Percentiles rank a stretch among this genome's conserved stretches.
These are phyloP conservation scores for Plestiodon gilberti DNA, from an alignment of 2,113 vertebrate species.

Conservation along the genomic window DNA sequence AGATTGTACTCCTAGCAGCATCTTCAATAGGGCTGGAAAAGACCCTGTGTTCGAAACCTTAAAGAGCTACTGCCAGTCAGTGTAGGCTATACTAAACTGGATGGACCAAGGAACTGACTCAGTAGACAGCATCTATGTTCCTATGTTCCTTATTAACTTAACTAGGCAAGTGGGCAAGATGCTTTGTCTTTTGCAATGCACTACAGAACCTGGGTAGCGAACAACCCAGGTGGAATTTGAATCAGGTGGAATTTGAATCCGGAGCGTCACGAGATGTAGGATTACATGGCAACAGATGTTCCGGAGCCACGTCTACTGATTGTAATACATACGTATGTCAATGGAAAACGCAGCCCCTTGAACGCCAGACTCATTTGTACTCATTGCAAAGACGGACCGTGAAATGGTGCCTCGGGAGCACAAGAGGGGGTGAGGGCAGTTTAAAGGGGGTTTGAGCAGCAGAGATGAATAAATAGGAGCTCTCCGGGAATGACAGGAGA, in stretches of 20 bases:
- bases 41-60: too few species aligned
- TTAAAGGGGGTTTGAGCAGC: neutral
- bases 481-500: neutral
- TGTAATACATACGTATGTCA: neutral
- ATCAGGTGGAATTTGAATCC: slow-evolving; percentile 34
- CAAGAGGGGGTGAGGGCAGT: neutral
- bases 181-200: neutral
- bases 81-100: too few species aligned
- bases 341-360: slow-evolving; percentile 18
- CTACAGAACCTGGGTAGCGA: neutral
- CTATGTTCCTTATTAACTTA: too few species aligned
- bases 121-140: neutral
- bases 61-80: too few species aligned
- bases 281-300: slow-evolving; percentile 29
- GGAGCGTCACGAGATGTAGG: slow-evolving; percentile 13
- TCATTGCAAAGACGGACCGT: slow-evolving; percentile 27
- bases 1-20: too few species aligned
- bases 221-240: too few species aligned
- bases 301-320: neutral
- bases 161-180: neutral
- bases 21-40: too few species aligned
- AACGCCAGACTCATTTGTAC: slow-evolving; percentile 32
- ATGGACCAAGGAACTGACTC: too few species aligned
- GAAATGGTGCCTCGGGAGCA: neutral
- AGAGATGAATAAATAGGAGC: neutral